Evolutionary conservation across 2,797 vertebrate genomes (phyloP), one percentile per base, ranked within the genome.

Genomic region (Crypturellus tataupa): DNA sequence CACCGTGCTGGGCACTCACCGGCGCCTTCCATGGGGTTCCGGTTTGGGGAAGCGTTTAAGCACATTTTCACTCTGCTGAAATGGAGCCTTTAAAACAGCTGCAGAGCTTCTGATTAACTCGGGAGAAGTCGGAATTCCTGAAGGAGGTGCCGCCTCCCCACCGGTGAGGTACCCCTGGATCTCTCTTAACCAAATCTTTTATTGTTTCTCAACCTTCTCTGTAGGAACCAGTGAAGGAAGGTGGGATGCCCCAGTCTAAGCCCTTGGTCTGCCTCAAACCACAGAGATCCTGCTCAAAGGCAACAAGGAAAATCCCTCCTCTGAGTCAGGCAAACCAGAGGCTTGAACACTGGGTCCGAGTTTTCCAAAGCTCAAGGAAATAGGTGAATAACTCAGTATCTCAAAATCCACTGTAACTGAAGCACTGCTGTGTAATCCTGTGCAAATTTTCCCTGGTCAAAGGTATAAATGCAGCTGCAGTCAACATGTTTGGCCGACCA

Each of bases 1-100:
- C 17, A 19, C 0, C 1, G 58, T 12, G 15, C 31, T 31, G 2
- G 5, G 24, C 12, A 9, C 15, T 7, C 23, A 83, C 39, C 49
- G 58, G 13, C 14, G 21, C 2, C 39, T 87, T 47, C 40, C 24
- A 4, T 46, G 59, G n/a, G 2, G 4, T 2, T 20, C 49, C 33
- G 2, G 0, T 6, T 31, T 5, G 5, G 24, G 4, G 11, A 23
- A 10, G 42, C 4, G 5, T 63, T 83, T 58, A 39, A 67, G 21
- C 3, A 2, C 7, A 3, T 3, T 53, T 68, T 8, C 27, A 4
- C 47, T 63, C 40, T 67, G 44, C 13, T 78, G 29, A 87, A 92
- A 80, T 7, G 29, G 25, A 67, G 39, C 2, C 46, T 82, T 82
- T 8, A 19, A 47, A 86, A 17, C 2, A 16, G 19, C 18, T 19